phyloP scores from a whole-genome alignment of 2,113 vertebrate genomes.

The Labeo catla region DNA sequence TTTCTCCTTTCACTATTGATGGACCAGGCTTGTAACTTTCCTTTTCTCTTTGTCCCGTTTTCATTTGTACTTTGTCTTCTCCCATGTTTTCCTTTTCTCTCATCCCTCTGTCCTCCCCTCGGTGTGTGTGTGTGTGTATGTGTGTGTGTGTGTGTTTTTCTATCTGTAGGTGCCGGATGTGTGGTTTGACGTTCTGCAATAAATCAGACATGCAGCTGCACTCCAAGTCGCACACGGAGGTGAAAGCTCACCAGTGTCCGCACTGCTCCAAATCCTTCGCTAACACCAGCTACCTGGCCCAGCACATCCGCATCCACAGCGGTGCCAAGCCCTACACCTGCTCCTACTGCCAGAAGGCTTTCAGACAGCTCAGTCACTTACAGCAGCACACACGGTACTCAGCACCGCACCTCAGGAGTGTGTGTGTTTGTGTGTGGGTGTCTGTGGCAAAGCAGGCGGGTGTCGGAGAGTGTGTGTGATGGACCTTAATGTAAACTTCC shows the following conservation, averaged over 20 bases:
- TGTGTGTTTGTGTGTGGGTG: conserved; percentile 36
- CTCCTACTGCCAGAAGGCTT: conserved; percentile 97
- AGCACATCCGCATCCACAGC: conserved; percentile 98
- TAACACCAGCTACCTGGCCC: conserved; percentile 98
- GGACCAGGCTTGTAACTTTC: conserved; percentile 36
- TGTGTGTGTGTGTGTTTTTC: neutral
- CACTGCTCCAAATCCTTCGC: conserved; percentile 99
- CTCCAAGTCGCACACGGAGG: conserved; percentile 96
- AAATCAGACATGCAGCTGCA: conserved; percentile 99
- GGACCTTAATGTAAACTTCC: neutral
- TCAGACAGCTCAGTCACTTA: conserved; percentile 95
- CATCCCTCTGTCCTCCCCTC: conserved; percentile 37
- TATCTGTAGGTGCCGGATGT: conserved; percentile 94
- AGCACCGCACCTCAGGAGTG: conserved; percentile 54
- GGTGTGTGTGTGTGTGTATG: conserved; percentile 38
- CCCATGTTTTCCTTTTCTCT: conserved; percentile 53
- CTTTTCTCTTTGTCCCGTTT: conserved; percentile 44
- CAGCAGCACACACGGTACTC: conserved; percentile 99
- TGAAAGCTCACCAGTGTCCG: conserved; percentile 98
- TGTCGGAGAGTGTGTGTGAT: conserved; percentile 1
- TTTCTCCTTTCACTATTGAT: conserved; percentile 49
- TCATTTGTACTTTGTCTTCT: conserved; percentile 46
- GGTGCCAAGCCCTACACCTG: conserved; percentile 98
- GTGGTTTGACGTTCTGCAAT: conserved; percentile 96
- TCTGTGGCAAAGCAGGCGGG: neutral